These are phyloP conservation scores for Aphodius sticticus DNA, from an alignment of 2,888 invertebrate species.

Conservation along the genomic window DNA sequence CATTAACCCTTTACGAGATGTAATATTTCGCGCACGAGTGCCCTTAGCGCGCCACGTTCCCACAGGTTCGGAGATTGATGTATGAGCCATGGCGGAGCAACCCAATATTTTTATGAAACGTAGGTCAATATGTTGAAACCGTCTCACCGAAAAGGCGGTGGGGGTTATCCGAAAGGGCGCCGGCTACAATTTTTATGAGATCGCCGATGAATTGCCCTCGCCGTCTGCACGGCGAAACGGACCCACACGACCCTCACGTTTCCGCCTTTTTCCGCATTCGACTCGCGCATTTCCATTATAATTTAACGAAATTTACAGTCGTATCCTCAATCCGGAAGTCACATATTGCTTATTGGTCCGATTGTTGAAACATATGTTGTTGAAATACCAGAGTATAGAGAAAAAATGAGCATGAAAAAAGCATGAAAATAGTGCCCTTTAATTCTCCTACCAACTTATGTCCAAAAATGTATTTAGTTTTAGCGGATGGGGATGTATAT, in stretches of 20 bases:
- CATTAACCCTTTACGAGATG: background rate
- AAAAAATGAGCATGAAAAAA: no score
- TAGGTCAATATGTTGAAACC: background rate
- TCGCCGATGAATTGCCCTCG: background rate
- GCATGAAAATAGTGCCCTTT: no score
- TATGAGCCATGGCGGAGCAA: background rate
- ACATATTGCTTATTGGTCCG: background rate
- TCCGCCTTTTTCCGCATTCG: background rate
- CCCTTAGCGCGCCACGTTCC: background rate
- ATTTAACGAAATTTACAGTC: background rate
- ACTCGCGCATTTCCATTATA: background rate
- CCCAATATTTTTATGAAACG: background rate
- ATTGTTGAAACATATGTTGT: no score
- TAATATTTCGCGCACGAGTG: conserved; percentile 4
- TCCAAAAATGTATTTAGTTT: no score
- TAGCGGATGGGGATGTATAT: no score
- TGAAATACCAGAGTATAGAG: no score
- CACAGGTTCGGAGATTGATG: background rate
- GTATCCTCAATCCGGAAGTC: background rate
- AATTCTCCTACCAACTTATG: no score
- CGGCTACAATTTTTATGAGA: conserved; percentile 4
- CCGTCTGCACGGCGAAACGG: background rate
- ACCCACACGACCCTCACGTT: background rate
- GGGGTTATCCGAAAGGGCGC: background rate
- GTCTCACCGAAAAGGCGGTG: background rate